These are phyloP conservation scores for Batillaria attramentaria DNA, from an alignment of 1,140 invertebrate species.

Conservation along the genomic window DNA sequence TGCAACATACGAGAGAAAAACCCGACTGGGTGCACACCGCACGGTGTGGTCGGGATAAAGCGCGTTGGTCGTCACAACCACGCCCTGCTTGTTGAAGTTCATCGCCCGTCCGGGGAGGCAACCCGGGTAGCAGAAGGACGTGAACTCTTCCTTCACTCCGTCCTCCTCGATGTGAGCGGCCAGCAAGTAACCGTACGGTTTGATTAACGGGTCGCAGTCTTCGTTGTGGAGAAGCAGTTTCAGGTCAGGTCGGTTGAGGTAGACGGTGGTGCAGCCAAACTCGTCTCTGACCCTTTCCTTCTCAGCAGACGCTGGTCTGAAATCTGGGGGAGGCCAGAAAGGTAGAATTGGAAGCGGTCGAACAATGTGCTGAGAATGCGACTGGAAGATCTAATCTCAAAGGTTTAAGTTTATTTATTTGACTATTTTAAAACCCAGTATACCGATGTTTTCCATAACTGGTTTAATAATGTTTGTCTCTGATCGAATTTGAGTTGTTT, in stretches of 20 bases:
- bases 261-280: conserved; percentile 28
- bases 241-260: conserved; percentile 20
- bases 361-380: too few relatives aligned
- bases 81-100: conserved; percentile 25
- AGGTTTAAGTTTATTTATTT: too few relatives aligned
- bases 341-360: too few relatives aligned
- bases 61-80: conserved; percentile 10
- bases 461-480: too few relatives aligned
- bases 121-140: conserved; percentile 29
- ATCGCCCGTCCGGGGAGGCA: conserved; percentile 22
- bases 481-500: too few relatives aligned
- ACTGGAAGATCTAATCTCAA: too few relatives aligned
- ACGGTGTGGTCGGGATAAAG: neutral
- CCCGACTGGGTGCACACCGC: neutral
- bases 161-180: conserved; percentile 25
- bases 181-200: conserved; percentile 25
- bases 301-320: too few relatives aligned
- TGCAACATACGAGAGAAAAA: too few relatives aligned
- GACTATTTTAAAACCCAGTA: too few relatives aligned
- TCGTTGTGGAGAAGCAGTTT: conserved; percentile 35
- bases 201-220: conserved; percentile 28
- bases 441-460: too few relatives aligned
- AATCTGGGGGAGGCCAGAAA: too few relatives aligned
- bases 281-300: neutral
- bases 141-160: conserved; percentile 25